Base-by-base conservation (phyloP, 2,113 vertebrate genomes). In the Tylochromis polylepis region DNA sequence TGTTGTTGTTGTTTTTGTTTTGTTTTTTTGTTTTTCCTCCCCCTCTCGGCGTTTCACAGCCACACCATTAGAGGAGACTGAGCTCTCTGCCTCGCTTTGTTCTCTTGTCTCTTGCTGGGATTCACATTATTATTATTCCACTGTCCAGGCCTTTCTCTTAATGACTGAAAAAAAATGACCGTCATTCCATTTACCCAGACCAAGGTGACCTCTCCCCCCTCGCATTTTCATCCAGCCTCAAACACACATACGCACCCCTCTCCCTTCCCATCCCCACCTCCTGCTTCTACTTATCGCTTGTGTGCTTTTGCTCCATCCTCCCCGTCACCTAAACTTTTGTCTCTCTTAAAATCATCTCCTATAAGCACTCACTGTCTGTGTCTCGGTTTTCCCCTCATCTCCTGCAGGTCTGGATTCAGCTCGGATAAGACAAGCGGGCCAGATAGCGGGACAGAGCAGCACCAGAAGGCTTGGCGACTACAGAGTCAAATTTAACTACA, bases 381-480 rank as follows among this genome's bases (percentile, higher is more conserved):
- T 18, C 3, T 36, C 62, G 11, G 3, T 27, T 29, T 31, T 78
- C 14, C 67, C 67, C 20, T 41, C 51, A 10, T 60, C 12, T 60
- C 56, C n/a, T 20, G 22, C 14, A 99, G 99, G 99, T 53, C 93
- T 99, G 96, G 99, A 99, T 34, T 92, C 97, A 8, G 95, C 96
- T 22, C 97, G 98, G 12, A 96, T 99, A 88, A 97, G 97, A 86
- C 98, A 99, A 91, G 96, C 97, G 3, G 97, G 97, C 12, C 91
- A 96, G 90, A 97, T 99, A 59, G 96, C 97, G 4, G 98, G 98
- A 31, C 98, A 99, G 95, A 97, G 96, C 93, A 99, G 99, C 94
- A 98, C 98, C 83, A 96, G 99, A 79, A 97, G 98, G 81, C 98
- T 99, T 5, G 99, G 99, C 77, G 99, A 99, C 92, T 99, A 99